Base-by-base conservation (phyloP, 2,888 invertebrate species). In the Mimachlamys varia region DNA sequence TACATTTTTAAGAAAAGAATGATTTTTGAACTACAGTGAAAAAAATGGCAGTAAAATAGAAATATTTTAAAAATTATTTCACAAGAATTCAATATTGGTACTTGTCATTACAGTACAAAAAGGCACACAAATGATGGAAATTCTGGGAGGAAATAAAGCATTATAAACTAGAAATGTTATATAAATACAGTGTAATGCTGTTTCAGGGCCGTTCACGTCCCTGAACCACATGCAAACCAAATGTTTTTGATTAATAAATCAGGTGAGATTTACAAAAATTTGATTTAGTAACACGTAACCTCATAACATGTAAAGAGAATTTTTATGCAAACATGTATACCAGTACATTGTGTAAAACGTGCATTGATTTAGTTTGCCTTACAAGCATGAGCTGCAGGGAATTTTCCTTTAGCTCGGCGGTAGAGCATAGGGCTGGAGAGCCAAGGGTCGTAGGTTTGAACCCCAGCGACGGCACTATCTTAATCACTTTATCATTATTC, bases 61-160 rank as follows among this genome's bases (percentile, higher is more conserved):
- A 27, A 76, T 58, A 58, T 53, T 53, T 53, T 58, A 58, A 44
- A n/a, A 58, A 58, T 58, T 10, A 58, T 76, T 76, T 33, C 10
- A 76, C 33, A 76, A 76, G 76, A 76, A 33, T 76, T 12, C 76
- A 76, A 33, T 76, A 33, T 76, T 76, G 76, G 76, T 76, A 33
- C 55, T 55, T 55, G 10, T 55, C 13, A 55, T 55, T 17, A 55
- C 19, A 15, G 55, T 55, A 55, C 55, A 76, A 76, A 76, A 76
- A 76, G 62, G 62, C 62, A 76, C 62, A 76, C 76, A 76, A 76
- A 27, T 76, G 76, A 76, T 76, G 7, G 76, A 27, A 76, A 12
- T 27, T 76, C 22, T 33, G 13, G 76, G 33, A 33, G 15, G 76
- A 15, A 76, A 76, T 33, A 33, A 33, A 76, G 0, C 33, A 1